Percentiles rank a stretch among this genome's conserved stretches.
phyloP scores from a whole-genome alignment of 2,797 vertebrate species.

The Eulemur rubriventer region DNA sequence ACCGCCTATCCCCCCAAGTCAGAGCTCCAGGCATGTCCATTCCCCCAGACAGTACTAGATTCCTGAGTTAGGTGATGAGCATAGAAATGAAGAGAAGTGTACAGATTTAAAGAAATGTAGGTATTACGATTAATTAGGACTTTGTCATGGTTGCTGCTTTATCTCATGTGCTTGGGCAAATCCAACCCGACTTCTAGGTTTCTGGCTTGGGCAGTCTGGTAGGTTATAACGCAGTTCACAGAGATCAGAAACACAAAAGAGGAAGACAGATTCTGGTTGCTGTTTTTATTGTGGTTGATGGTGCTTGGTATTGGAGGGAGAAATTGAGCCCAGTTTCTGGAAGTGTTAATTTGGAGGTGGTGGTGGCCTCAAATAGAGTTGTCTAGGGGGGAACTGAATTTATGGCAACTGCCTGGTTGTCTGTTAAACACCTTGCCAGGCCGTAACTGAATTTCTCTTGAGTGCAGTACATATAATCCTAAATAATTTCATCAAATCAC shows the following conservation, averaged over 20 bases:
- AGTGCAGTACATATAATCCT: neutral
- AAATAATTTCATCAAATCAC: neutral
- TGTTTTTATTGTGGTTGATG: neutral
- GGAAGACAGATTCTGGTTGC: neutral
- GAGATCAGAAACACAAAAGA: neutral
- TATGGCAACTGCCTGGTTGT: neutral
- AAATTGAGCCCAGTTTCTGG: neutral
- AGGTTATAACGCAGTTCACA: neutral
- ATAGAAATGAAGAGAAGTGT: neutral
- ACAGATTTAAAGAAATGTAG: neutral
- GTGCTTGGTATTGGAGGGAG: neutral
- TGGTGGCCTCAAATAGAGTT: neutral
- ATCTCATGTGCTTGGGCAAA: neutral
- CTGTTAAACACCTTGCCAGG: neutral
- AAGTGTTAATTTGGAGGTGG: neutral
- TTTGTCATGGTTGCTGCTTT: neutral
- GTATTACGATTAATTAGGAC: neutral
- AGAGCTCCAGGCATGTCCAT: too few species aligned
- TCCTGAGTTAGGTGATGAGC: neutral
- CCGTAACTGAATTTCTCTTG: neutral
- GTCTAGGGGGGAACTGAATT: neutral
- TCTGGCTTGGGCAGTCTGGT: neutral
- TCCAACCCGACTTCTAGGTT: neutral
- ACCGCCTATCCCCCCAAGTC: too few species aligned
- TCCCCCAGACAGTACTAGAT: neutral